These are phyloP conservation scores for Plebejus argus DNA, from an alignment of 2,888 invertebrate species.

Conservation along the genomic window DNA sequence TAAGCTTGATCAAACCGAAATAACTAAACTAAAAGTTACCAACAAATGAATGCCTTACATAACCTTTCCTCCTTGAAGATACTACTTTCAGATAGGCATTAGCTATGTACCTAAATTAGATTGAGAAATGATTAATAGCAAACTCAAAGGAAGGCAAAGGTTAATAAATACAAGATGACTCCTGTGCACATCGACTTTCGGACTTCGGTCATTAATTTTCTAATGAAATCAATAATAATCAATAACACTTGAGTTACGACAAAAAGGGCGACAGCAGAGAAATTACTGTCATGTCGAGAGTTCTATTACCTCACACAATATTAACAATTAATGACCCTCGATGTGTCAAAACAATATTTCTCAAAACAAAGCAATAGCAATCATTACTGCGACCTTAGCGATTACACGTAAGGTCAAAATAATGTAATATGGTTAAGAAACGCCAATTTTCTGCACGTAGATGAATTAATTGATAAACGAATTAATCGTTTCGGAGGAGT, in stretches of 20 bases:
- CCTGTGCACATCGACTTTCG: constrained; percentile 15
- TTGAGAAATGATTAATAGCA: constrained; percentile 9
- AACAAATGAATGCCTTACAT: constrained; percentile 3
- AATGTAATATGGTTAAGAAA: constrained; percentile 47
- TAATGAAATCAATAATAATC: constrained; percentile 23
- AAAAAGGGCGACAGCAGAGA: neutral
- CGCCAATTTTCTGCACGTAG: constrained; percentile 41
- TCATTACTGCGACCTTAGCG: constrained; percentile 45
- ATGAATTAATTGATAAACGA: constrained; percentile 20
- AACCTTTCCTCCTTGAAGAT: neutral
- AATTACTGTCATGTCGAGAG: constrained; percentile 3
- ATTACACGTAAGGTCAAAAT: constrained; percentile 49
- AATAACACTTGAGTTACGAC: constrained; percentile 5
- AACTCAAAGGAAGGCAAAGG: neutral
- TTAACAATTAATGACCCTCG: constrained; percentile 6
- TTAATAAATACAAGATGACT: constrained; percentile 11
- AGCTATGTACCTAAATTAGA: neutral
- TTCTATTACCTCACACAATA: neutral
- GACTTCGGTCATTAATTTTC: constrained; percentile 12
- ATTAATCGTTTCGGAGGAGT: neutral
- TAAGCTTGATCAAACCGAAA: neutral
- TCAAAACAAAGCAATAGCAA: constrained; percentile 46
- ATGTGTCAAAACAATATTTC: constrained; percentile 40
- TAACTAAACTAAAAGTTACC: neutral
- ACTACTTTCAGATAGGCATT: neutral